Evolutionary conservation across 2,797 vertebrate genomes (phyloP).

Genomic region (Anolis apletophallus): DNA sequence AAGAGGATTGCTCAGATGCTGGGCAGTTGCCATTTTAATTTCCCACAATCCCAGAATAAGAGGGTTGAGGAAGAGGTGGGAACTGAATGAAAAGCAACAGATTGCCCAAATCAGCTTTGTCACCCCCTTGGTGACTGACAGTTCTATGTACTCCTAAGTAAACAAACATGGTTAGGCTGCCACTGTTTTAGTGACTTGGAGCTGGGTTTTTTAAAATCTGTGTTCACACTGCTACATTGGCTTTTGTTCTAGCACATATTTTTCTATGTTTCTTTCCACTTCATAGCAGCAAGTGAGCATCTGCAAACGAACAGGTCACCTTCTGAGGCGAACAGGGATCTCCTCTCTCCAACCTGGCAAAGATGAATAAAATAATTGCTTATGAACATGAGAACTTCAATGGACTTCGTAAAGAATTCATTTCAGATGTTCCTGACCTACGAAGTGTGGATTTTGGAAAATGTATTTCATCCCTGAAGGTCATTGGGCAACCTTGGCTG

Average conservation of each 20-base stretch:
- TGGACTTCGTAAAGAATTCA: conserved; percentile 34
- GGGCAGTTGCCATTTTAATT: neutral
- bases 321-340: neutral
- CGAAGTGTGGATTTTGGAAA: conserved; percentile 22
- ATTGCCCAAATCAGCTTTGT: neutral
- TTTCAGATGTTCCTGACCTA: conserved; percentile 19
- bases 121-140: neutral
- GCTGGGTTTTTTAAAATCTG: neutral
- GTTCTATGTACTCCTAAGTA: neutral
- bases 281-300: neutral
- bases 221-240: neutral
- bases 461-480: conserved; percentile 31
- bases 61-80: neutral
- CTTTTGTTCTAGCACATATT: neutral
- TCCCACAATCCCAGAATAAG: neutral
- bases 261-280: neutral
- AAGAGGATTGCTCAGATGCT: neutral
- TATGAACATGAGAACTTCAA: conserved; percentile 13
- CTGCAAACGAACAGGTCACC: neutral
- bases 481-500: conserved; percentile 39
- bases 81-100: neutral
- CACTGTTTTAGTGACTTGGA: neutral
- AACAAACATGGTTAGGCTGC: neutral
- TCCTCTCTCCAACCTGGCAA: neutral
- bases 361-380: conserved; percentile 44